Conservation (phyloP, 2,113 vertebrate species). For the Scartelaos histophorus region DNA sequence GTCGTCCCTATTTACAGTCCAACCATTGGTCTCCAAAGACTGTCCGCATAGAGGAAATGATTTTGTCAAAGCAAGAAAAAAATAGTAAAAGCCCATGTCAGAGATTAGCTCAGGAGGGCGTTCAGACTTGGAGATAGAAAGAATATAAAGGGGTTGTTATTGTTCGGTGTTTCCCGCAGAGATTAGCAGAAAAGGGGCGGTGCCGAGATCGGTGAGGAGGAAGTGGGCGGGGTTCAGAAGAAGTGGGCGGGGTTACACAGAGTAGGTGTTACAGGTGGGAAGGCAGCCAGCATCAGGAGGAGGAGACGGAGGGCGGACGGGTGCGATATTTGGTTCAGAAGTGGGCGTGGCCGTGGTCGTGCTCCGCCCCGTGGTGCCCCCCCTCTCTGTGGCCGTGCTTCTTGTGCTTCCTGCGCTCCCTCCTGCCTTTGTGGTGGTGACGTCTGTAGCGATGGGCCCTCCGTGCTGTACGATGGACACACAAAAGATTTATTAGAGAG, state of each 20-base stretch:
- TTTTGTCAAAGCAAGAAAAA: conserved; percentile 58
- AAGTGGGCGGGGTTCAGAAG: conserved; percentile 8
- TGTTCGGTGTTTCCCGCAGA: conserved; percentile 63
- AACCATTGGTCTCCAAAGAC: conserved; percentile 52
- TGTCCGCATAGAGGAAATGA: conserved; percentile 55
- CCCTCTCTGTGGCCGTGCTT: conserved; percentile 76
- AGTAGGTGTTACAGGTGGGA: conserved; percentile 28
- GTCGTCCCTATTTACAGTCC: conserved; percentile 66
- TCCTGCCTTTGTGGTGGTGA: conserved; percentile 84
- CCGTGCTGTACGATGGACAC: conserved; percentile 76
- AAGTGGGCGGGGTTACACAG: background rate
- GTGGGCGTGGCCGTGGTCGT: conserved; percentile 66
- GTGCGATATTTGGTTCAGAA: conserved; percentile 75
- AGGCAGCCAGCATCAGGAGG: conserved; percentile 50
- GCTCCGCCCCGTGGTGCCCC: conserved; percentile 71
- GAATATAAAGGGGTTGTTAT: conserved; percentile 59
- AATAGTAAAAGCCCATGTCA: conserved; percentile 44
- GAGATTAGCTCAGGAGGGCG: conserved; percentile 45
- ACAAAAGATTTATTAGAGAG: conserved; percentile 26
- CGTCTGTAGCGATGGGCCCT: conserved; percentile 85
- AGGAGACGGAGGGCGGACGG: conserved; percentile 5
- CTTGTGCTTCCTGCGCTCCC: conserved; percentile 89
- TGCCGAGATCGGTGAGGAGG: conserved; percentile 12
- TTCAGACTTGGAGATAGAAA: conserved; percentile 47
- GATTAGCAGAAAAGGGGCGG: conserved; percentile 38